Evolutionary conservation across 2,888 invertebrate genomes (phyloP), one percentile per base, ranked within the genome.

Genomic region (Horisme vitalbata): DNA sequence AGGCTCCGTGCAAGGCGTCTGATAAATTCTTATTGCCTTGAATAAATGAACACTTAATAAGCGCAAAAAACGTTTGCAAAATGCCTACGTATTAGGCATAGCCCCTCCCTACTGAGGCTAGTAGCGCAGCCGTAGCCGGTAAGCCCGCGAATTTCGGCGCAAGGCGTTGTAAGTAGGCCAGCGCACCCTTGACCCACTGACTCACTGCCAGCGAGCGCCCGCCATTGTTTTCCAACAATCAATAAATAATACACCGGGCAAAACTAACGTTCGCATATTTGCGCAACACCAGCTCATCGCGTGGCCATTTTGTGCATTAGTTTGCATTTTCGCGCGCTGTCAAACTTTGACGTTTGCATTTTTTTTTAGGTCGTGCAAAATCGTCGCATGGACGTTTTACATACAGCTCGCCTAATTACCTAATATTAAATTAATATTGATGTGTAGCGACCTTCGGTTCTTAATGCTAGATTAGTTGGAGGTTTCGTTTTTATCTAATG

Each of bases 161-260:
- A 74, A 80, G 76, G 79, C 72, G 74, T 79, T 75, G 79, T 76
- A 87, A 81, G 79, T 88, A 80, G 88, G 87, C 69, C 85, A 75
- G 74, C 71, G 74, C 79, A 77, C 79, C 88, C 88, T 87, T 89
- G 88, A 86, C 88, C 82, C 74, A 88, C 87, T 89, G 88, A 83
- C 87, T 87, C 79, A 88, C 83, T 88, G 84, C 79, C 86, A 79
- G 80, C 79, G 70, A 74, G 75, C 79, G 79, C 78, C 74, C 78
- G 81, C 86, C 83, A 87, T 88, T 87, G 87, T 88, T 86, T 85
- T 85, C 83, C 82, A 85, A 87, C 87, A 86, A 88, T 88, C 87
- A 87, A 88, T 88, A 88, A 85, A 84, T 85, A 88, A 84, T 86
- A 85, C 80, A 78, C 79, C 67, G 75, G 73, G 77, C 75, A 74